Base-by-base conservation (phyloP, 1,140 invertebrate species). In the Bombus waltoni region DNA sequence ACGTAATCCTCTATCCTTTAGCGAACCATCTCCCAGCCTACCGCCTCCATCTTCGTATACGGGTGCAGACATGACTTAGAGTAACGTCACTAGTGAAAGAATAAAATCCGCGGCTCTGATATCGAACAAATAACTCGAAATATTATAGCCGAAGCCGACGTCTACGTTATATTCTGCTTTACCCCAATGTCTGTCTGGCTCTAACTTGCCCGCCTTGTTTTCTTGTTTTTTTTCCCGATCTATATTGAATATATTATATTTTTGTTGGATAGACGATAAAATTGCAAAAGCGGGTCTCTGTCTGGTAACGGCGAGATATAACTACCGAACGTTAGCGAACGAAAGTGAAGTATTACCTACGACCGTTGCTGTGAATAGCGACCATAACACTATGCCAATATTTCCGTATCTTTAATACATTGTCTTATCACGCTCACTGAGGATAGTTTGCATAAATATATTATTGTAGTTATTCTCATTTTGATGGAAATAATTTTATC, bases 61-160 rank as follows among this genome's bases (percentile, higher is more conserved):
- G 85, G 92, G 91, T 86, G 89, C 92, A 93, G 94, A 93, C 91
- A 92, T 92, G 92, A 94, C 93, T 93, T 92, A 81, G 87, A 92
- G 93, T 93, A 94, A 94, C 94, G 88, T 82, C 86, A n/a, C 59
- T 66, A 71, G 22, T 75, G 81, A 84, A 83, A 87, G 90, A 92
- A 94, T 94, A 94, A 94, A 94, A 94, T 90, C 86, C 86, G 83
- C 88, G 86, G 87, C 86, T 85, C 83, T 80, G 89, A 88, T 86
- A 84, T 75, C 76, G 89, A 91, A 91, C 89, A 92, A 94, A 94
- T 93, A 93, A 93, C 90, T 92, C 87, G 86, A 57, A 71, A 85
- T 88, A 89, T 88, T 89, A 79, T 22, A 28, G 38, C 22, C 35
- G 59, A 57, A 87, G 53, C 59, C 25, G 83, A 75, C 2, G 87